Base-by-base conservation (phyloP, 1,140 invertebrate genomes). In the Neelides sp. region DNA sequence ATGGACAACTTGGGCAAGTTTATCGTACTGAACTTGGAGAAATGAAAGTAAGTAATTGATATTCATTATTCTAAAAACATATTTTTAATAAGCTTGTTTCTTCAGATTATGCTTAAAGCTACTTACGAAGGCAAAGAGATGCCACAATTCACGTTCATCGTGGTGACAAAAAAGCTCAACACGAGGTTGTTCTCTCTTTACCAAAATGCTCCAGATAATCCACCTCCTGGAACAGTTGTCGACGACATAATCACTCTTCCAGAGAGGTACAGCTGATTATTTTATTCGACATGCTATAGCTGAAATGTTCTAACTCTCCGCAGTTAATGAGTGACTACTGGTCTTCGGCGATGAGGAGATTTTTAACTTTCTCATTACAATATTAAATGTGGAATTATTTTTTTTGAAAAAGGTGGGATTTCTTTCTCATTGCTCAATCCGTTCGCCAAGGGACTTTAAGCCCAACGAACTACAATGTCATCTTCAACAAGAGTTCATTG, bases 401-500 rank as follows among this genome's bases (percentile, higher is more conserved):
- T 30, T 34, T 35, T 52, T 27, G 2, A 17, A 5, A 23, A 62
- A 79, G 78, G 57, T 87, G 82, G 47, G 87, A 92, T 59, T 92
- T 87, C 63, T 90, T 76, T 61, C 62, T 91, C 2, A 77, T 91
- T 0, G 78, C 79, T 0, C 86, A 90, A 62, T 72, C 73, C 32
- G 82, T 85, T 0, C 65, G 68, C 1, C 80, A 88, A 57, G 84
- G 83, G 0, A 87, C 87, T 0, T 85, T 91, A 0, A 71, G 78
- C 1, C 87, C 87, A 0, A 86, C 84, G 0, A 75, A 76, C 23
- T 92, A 86, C 63, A 85, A 83, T 56, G 75, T 90, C 0, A 72
- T 91, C 2, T 64, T 74, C 27, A 82, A 87, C 59, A 74, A 63
- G 5, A 66, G 4, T 41, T 15, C 24, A 23, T 63, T 72, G 28